Base-by-base conservation (phyloP, 2,797 vertebrate genomes). In the Otolemur crassicaudatus region DNA sequence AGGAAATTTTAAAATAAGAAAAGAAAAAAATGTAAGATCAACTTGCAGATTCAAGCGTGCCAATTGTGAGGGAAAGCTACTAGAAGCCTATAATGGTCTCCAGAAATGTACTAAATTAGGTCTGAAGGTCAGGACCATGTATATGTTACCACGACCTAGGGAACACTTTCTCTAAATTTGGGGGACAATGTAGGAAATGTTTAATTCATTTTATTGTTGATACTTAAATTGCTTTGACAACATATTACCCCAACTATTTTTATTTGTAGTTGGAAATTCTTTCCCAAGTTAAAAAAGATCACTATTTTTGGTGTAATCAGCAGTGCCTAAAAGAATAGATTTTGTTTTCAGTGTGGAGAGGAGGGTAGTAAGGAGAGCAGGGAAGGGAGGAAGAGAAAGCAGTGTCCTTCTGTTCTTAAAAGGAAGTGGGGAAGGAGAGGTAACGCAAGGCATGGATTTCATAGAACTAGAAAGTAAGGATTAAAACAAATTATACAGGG, bases 161-260 rank as follows among this genome's bases (percentile, higher is more conserved):
- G 76, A 93, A 60, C 88, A 80, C 63, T 91, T 98, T 65, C 83
- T 65, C 25, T 96, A 89, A 94, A 93, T 86, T 97, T 75, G 94
- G 31, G 20, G 77, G 19, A 94, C 69, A 69, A 58, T 1, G 14
- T 94, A 92, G 56, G n/a, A 90, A 93, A 83, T 90, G 49, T 91
- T 94, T 94, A 96, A 97, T 97, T 87, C 86, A n/a, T 75, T 80
- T 91, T 94, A 83, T 95, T 86, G 60, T 94, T 63, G 96, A 53
- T 60, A 37, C 65, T 94, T 94, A 58, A 56, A 88, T 90, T 94
- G 20, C 8, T 85, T 93, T 91, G 90, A 81, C 92, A 87, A 4
- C 43, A 92, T 94, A 95, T 19, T 96, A 23, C 37, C 3, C 89
- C 40, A 91, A 80, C 5, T 97, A 92, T 49, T 83, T 94, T 94